These are phyloP conservation scores for Microchrysa polita DNA, from an alignment of 2,888 invertebrate genomes.

Conservation along the genomic window DNA sequence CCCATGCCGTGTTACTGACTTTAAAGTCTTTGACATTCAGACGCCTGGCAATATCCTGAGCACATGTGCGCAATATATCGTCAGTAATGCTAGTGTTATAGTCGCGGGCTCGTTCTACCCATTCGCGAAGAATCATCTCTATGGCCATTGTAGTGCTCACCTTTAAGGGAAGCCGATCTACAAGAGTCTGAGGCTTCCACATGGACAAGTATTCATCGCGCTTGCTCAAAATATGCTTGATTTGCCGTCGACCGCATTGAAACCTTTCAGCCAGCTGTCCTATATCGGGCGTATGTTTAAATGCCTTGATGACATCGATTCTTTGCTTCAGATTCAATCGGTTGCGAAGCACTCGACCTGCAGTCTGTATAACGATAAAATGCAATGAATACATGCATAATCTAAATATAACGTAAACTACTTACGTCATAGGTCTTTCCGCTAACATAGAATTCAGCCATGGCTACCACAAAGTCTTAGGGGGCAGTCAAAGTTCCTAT, in stretches of 20 bases:
- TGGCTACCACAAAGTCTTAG: no score
- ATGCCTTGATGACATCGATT: slow-evolving; percentile 12
- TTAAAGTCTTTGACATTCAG: slow-evolving; percentile 1
- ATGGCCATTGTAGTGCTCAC: background rate
- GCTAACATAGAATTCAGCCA: no score
- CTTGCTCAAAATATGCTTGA: slow-evolving; percentile 30
- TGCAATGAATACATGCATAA: no score
- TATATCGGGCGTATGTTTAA: background rate
- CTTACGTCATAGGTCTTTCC: no score
- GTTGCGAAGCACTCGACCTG: background rate
- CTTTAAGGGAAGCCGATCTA: background rate
- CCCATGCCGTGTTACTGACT: background rate
- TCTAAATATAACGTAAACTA: no score
- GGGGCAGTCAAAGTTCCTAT: no score
- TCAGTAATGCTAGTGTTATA: slow-evolving; percentile 33
- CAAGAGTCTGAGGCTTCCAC: background rate
- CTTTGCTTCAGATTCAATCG: slow-evolving; percentile 7
- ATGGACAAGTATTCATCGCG: slow-evolving; percentile 19
- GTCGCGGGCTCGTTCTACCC: slow-evolving; percentile 27
- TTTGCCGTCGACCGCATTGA: slow-evolving; percentile 19
- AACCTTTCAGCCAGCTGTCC: background rate
- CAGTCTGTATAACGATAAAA: background rate
- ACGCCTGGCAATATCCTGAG: slow-evolving; percentile 29
- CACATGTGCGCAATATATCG: slow-evolving; percentile 23
- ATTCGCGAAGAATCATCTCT: slow-evolving; percentile 24